Base-by-base conservation (phyloP, 2,797 vertebrate genomes). In the Austrolebias charrua region DNA sequence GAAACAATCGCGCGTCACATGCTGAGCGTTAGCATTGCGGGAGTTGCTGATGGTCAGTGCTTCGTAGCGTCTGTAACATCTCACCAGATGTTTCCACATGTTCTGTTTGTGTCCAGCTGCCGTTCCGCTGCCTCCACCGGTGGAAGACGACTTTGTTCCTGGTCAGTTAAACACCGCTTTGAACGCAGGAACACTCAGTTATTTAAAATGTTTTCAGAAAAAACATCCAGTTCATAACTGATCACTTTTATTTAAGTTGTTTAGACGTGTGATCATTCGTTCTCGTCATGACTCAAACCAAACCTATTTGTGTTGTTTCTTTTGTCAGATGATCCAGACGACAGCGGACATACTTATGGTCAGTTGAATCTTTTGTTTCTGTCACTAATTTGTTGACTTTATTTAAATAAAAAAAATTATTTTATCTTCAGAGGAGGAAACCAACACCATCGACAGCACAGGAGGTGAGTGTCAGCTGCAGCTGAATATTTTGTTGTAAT, bases 401-500 rank as follows among this genome's bases (percentile, higher is more conserved):
- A 5, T 18, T 31, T n/a, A n/a, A n/a, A n/a, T n/a, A n/a, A n/a
- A n/a, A n/a, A n/a, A n/a, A n/a, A n/a, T n/a, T n/a, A 4, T 13
- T 0, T 42, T 55, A 1, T 10, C 64, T 24, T 60, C 77, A 89
- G 88, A 78, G 0, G 68, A 76, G 0, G 57, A 68, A 11, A 1
- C 2, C 0, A 19, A 66, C 29, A 0, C 55, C 29, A 88, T 91
- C 1, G 90, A 91, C 85, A 77, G 77, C 3, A 81, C 81, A 0
- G 90, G 90, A 78, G 88, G 90, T 91, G 75, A 84, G 81, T 12
- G 14, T 16, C 44, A 0, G 11, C 16, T n/a, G 19, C 57, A 35
- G 57, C 18, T 4, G 29, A 29, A 47, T 8, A 19, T 38, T 18
- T 18, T 35, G 10, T 18, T 35, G 18, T 19, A 11, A 14, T 15